These are phyloP conservation scores for Halichoerus grypus DNA, from an alignment of 2,113 vertebrate genomes.

Conservation along the genomic window DNA sequence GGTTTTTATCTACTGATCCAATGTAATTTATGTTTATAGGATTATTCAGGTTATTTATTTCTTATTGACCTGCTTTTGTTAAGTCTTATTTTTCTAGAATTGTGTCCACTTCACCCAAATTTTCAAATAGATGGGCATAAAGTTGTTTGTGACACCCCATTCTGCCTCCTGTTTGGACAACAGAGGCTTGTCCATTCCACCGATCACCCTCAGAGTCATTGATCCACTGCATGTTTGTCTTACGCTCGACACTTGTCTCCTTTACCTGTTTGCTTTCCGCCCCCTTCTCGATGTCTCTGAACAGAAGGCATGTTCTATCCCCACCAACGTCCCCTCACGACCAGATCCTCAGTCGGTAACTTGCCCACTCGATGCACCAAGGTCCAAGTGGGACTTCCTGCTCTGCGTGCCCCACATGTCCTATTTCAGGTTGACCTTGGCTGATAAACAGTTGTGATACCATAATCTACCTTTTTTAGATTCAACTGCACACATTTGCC, in stretches of 20 bases:
- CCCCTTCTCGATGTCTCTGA: neutral
- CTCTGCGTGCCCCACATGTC: rapidly evolving
- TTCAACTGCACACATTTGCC: too few species aligned
- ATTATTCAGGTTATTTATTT: neutral
- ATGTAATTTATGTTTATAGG: neutral
- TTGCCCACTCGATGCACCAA: rapidly evolving
- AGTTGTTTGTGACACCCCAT: neutral
- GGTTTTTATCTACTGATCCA: neutral
- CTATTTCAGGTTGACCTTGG: too few species aligned
- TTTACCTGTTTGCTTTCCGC: too few species aligned
- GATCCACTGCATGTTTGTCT: rapidly evolving
- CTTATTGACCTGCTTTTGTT: neutral
- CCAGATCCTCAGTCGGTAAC: neutral
- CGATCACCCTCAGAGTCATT: neutral
- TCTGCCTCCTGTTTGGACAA: neutral
- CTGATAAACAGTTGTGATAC: too few species aligned
- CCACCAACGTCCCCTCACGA: neutral
- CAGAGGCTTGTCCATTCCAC: neutral
- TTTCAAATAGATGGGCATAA: neutral
- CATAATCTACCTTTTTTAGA: neutral
- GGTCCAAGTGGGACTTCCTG: rapidly evolving
- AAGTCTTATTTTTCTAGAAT: neutral
- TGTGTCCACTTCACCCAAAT: neutral
- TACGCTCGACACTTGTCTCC: neutral
- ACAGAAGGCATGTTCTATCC: neutral